Evolutionary conservation across 1,140 invertebrate genomes (phyloP).

Genomic region (Lepidostoma basale): DNA sequence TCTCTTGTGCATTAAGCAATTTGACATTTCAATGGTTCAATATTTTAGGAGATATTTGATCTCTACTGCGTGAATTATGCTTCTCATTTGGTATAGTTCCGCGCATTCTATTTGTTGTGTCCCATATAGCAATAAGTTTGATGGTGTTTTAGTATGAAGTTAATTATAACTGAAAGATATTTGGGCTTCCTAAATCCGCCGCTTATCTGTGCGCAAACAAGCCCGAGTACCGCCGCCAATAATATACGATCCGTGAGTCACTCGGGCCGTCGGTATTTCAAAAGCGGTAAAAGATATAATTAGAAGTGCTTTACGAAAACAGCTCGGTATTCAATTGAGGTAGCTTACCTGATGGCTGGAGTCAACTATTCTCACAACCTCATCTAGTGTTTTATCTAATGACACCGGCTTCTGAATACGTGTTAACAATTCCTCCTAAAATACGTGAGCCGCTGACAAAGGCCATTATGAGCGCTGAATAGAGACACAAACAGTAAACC

Average conservation of each 20-base stretch:
- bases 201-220: too few relatives aligned
- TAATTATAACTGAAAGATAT: too few relatives aligned
- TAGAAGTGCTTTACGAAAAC: background rate
- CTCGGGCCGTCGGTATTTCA: background rate
- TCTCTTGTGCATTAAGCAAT: too few relatives aligned
- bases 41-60: too few relatives aligned
- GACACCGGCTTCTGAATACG: slow-evolving; percentile 24
- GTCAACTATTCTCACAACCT: slow-evolving; percentile 8
- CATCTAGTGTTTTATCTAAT: slow-evolving; percentile 11
- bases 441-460: slow-evolving; percentile 7
- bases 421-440: slow-evolving; percentile 18
- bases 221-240: too few relatives aligned
- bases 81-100: too few relatives aligned
- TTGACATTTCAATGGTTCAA: too few relatives aligned
- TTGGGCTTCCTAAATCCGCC: too few relatives aligned
- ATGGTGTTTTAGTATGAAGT: too few relatives aligned
- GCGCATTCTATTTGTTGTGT: too few relatives aligned
- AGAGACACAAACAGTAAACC: background rate
- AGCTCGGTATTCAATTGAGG: background rate
- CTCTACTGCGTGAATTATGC: too few relatives aligned
- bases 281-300: slow-evolving; percentile 1
- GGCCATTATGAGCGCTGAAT: slow-evolving; percentile 4
- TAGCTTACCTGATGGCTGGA: background rate
- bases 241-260: background rate
- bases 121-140: too few relatives aligned